Percentiles rank a stretch among this genome's conserved stretches.
Evolutionary conservation across 2,113 vertebrate species (phyloP).

Genomic region (Engraulis encrasicolus): DNA sequence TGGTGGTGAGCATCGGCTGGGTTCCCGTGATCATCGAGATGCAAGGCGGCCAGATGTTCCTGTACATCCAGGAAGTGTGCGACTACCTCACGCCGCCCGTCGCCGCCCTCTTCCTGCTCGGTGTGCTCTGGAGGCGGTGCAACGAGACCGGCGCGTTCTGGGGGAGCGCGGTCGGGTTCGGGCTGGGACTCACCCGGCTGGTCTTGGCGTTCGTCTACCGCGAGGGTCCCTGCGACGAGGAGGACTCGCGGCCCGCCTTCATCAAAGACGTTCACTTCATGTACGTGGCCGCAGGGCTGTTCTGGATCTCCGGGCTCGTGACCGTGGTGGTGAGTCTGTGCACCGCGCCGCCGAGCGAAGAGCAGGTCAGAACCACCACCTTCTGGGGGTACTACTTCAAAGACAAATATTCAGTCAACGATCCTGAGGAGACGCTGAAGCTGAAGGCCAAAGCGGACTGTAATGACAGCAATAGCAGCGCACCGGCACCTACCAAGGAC

Average conservation of each 20-base stretch:
- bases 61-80: slow-evolving; percentile 97
- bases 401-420: neutral
- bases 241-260: slow-evolving; percentile 86
- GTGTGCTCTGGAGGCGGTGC: slow-evolving; percentile 94
- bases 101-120: slow-evolving; percentile 92
- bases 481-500: neutral
- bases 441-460: slow-evolving; percentile 65
- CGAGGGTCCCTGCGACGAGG: slow-evolving; percentile 87
- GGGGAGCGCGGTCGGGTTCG: slow-evolving; percentile 90
- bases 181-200: slow-evolving; percentile 82
- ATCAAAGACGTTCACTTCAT: slow-evolving; percentile 91
- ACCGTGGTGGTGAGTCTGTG: slow-evolving; percentile 88
- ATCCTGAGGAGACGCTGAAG: slow-evolving; percentile 60
- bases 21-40: slow-evolving; percentile 97
- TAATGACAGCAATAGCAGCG: neutral
- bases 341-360: slow-evolving; percentile 84
- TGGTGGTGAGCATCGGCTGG: slow-evolving; percentile 94
- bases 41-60: slow-evolving; percentile 98
- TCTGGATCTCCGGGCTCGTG: slow-evolving; percentile 91
- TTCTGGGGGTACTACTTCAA: slow-evolving; percentile 44
- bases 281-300: slow-evolving; percentile 91
- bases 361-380: slow-evolving; percentile 86
- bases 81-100: slow-evolving; percentile 95
- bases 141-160: slow-evolving; percentile 96
- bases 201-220: slow-evolving; percentile 90